phyloP scores from a whole-genome alignment of 2,113 vertebrate species.

The Hydrolagus affinis region DNA sequence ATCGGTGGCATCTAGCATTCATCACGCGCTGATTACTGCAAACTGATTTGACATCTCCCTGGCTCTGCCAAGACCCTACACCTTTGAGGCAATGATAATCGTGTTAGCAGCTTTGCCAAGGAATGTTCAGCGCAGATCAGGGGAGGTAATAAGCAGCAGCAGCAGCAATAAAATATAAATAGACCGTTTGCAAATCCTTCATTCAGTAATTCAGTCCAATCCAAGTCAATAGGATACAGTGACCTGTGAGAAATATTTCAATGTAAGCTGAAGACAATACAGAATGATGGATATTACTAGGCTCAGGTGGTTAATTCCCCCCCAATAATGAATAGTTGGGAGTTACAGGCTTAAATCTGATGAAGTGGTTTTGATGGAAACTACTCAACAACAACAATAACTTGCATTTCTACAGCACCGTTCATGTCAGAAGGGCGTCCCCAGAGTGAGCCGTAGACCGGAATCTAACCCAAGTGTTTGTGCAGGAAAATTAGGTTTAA shows the following conservation, averaged over 20 bases:
- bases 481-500: too few species aligned
- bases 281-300: background rate
- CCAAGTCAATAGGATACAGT: background rate
- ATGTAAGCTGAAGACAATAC: background rate
- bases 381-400: too few species aligned
- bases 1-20: background rate
- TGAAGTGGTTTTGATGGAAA: background rate
- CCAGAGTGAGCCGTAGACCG: background rate
- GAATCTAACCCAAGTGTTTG: background rate
- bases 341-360: background rate
- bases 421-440: background rate
- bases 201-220: background rate
- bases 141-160: background rate
- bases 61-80: background rate
- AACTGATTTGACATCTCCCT: background rate
- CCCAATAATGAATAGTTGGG: background rate
- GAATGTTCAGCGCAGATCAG: background rate
- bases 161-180: too few species aligned
- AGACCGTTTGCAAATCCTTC: background rate
- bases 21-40: background rate
- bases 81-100: background rate
- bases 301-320: background rate
- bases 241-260: background rate
- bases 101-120: background rate
- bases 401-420: too few species aligned